Evolutionary conservation across 2,888 invertebrate genomes (phyloP).

Genomic region (Leptopilina myrica): DNA sequence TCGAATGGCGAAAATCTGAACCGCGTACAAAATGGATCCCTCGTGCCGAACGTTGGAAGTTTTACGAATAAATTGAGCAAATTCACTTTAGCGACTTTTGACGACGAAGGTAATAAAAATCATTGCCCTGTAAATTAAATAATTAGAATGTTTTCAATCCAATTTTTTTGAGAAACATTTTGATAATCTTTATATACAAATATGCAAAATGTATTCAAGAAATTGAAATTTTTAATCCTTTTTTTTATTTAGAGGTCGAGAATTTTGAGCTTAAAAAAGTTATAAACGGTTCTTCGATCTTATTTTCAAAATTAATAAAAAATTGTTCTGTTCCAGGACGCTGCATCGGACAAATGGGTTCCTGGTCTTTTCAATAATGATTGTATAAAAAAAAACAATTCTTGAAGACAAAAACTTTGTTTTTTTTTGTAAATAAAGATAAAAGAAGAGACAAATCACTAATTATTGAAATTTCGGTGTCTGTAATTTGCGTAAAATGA

Average conservation of each 20-base stretch:
- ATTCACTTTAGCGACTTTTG: slow-evolving; percentile 92
- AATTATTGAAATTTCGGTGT: background rate
- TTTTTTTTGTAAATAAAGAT: background rate
- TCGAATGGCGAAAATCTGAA: slow-evolving; percentile 71
- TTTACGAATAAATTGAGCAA: slow-evolving; percentile 91
- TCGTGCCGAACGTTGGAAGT: slow-evolving; percentile 67
- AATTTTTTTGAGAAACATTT: too few species aligned
- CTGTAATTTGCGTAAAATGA: slow-evolving; percentile 44
- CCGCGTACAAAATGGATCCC: slow-evolving; percentile 63
- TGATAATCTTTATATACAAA: too few species aligned
- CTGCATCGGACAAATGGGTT: slow-evolving; percentile 92
- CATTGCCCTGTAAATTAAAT: too few species aligned
- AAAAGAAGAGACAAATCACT: background rate
- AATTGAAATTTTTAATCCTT: too few species aligned
- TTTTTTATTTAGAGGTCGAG: too few species aligned
- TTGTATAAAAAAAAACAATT: background rate
- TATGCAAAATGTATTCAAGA: too few species aligned
- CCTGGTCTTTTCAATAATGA: slow-evolving; percentile 83
- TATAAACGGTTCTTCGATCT: too few species aligned
- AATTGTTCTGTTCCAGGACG: slow-evolving; percentile 81
- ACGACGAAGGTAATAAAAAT: slow-evolving; percentile 85
- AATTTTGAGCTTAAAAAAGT: too few species aligned
- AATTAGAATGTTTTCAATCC: too few species aligned
- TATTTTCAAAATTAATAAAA: too few species aligned
- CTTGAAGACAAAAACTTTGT: background rate